Conservation (phyloP, 2,113 vertebrate species). For the Aviceda subcristata region DNA sequence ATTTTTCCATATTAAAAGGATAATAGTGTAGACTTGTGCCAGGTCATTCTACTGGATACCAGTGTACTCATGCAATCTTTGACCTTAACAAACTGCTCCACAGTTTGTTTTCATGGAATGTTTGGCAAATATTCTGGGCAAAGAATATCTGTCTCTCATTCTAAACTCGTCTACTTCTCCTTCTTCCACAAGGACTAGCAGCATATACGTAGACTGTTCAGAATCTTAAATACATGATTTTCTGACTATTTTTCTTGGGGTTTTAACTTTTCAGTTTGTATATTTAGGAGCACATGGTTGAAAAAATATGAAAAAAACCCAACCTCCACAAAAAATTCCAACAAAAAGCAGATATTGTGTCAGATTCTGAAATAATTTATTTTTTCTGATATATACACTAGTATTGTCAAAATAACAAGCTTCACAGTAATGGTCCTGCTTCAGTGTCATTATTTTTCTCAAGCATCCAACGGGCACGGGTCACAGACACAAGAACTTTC, state of each 20-base stretch:
- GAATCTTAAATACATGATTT: neutral
- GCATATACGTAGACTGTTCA: neutral
- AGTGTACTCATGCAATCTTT: neutral
- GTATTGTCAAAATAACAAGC: neutral
- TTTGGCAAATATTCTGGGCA: neutral
- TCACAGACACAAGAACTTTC: neutral
- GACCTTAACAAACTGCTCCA: neutral
- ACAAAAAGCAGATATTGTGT: neutral
- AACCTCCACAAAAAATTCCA: neutral
- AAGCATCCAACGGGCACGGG: neutral
- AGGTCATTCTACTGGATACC: neutral
- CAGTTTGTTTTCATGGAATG: neutral
- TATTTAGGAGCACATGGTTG: neutral
- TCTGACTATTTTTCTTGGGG: neutral
- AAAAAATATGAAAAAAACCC: neutral
- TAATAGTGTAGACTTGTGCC: neutral
- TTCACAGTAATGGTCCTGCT: neutral
- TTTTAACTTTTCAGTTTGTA: neutral
- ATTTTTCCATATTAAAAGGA: neutral
- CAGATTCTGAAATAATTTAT: neutral
- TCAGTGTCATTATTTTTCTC: neutral
- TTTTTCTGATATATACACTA: neutral
- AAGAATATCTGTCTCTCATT: neutral
- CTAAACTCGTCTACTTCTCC: neutral
- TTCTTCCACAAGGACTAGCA: neutral